phyloP scores from a whole-genome alignment of 2,797 vertebrate genomes.

The Urosaurus nigricauda region DNA sequence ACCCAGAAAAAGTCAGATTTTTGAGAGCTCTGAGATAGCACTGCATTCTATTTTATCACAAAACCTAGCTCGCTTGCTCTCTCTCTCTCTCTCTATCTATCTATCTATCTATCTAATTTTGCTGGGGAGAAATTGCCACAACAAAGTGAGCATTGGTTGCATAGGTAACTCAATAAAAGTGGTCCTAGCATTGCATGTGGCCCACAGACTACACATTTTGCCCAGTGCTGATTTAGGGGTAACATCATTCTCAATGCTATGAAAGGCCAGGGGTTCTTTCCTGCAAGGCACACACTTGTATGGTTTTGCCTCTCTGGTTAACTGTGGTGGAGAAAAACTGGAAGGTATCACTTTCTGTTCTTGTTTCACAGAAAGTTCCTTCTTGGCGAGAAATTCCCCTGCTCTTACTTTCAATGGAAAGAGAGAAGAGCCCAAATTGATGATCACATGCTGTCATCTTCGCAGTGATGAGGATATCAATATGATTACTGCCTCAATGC shows the following conservation, averaged over 20 bases:
- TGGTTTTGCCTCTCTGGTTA: neutral
- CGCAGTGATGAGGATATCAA: neutral
- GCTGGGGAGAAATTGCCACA: too few species aligned
- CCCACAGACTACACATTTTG: too few species aligned
- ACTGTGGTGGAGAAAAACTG: neutral
- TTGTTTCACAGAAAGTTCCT: constrained; percentile 17
- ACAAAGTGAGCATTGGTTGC: too few species aligned
- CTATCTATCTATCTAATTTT: too few species aligned
- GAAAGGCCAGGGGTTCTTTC: neutral
- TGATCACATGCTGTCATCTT: neutral
- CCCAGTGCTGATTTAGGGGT: neutral
- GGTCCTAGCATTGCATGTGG: too few species aligned
- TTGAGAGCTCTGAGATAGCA: too few species aligned
- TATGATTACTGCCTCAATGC: neutral
- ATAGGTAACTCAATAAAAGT: too few species aligned
- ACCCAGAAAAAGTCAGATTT: too few species aligned
- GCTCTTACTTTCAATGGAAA: constrained; percentile 23
- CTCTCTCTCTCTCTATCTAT: too few species aligned
- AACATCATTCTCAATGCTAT: too few species aligned
- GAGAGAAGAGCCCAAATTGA: neutral
- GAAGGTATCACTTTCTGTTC: constrained; percentile 26
- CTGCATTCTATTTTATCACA: too few species aligned
- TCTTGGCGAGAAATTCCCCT: constrained; percentile 20
- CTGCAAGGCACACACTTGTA: constrained; percentile 7
- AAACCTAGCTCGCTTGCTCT: too few species aligned